Percentiles rank a stretch among this genome's conserved stretches.
Conservation (phyloP, 2,888 invertebrate species). For the Platynereis dumerilii region DNA sequence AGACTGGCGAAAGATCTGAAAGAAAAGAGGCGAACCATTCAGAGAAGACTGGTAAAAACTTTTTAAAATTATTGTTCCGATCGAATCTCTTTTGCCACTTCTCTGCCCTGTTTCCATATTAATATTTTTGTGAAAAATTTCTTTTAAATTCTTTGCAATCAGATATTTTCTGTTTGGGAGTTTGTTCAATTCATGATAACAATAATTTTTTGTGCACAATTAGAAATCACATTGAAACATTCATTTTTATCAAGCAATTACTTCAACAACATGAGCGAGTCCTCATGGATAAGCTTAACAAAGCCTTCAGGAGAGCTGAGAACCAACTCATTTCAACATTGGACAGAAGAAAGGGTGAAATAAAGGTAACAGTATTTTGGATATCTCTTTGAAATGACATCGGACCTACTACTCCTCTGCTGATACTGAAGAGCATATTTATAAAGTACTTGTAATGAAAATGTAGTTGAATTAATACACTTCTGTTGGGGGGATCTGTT, state of each 20-base stretch:
- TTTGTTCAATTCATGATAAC: too few species aligned
- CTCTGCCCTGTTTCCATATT: not conserved
- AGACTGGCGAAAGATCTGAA: slow-evolving; percentile 49
- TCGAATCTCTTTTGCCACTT: not conserved
- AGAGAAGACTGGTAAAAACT: slow-evolving; percentile 45
- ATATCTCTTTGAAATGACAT: too few species aligned
- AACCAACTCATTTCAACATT: slow-evolving; percentile 53
- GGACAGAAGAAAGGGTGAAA: slow-evolving; percentile 54
- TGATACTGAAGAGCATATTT: too few species aligned
- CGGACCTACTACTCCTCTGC: too few species aligned
- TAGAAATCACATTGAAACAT: too few species aligned
- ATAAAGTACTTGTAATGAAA: too few species aligned
- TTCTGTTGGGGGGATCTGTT: too few species aligned
- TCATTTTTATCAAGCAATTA: slow-evolving; percentile 41
- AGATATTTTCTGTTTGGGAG: too few species aligned
- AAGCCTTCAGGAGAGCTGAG: slow-evolving; percentile 54
- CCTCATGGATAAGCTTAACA: slow-evolving; percentile 54
- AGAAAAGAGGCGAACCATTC: slow-evolving; percentile 45
- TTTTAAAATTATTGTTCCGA: not conserved
- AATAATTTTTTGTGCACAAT: too few species aligned
- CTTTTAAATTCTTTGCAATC: too few species aligned
- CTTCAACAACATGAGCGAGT: slow-evolving; percentile 52
- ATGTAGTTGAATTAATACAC: too few species aligned
- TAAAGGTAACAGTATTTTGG: slow-evolving; percentile 45
- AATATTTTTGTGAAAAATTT: not conserved